Evolutionary conservation across 2,888 invertebrate genomes (phyloP).

Genomic region (Plagiodera versicolora): DNA sequence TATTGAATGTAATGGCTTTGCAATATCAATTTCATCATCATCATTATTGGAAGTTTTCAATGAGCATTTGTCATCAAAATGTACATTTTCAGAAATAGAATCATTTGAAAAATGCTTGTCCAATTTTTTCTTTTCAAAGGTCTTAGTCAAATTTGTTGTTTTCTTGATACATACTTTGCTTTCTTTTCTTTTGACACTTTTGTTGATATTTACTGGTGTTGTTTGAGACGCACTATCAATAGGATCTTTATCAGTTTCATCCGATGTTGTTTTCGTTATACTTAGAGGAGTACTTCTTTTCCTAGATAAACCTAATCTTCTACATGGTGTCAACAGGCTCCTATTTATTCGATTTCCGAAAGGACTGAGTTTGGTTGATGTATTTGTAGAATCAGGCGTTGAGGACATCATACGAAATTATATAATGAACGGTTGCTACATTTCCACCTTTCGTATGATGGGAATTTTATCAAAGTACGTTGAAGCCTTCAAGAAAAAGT

Average conservation of each 20-base stretch:
- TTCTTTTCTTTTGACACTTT: not conserved
- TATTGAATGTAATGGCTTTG: not conserved
- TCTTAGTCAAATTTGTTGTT: too few species aligned
- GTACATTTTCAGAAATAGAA: not conserved
- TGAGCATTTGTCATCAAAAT: not conserved
- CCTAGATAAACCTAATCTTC: conserved; percentile 59
- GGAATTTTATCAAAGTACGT: not conserved
- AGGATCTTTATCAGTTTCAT: not conserved
- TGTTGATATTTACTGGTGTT: conserved; percentile 3
- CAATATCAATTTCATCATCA: not conserved
- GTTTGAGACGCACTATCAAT: not conserved
- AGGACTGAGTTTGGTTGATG: conserved; percentile 19
- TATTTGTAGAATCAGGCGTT: conserved; percentile 18
- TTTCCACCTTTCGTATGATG: too few species aligned
- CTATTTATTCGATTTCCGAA: conserved; percentile 56
- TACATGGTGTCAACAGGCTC: conserved; percentile 58
- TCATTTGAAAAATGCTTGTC: not conserved
- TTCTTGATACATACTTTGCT: too few species aligned
- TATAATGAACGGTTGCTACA: not conserved
- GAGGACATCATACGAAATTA: conserved; percentile 11
- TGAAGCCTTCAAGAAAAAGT: too few species aligned
- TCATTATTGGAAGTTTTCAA: too few species aligned
- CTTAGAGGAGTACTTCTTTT: conserved; percentile 36
- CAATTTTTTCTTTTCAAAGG: conserved; percentile 1
- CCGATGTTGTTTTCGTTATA: conserved; percentile 18